Conservation (phyloP, 2,113 vertebrate genomes). For the Hepsetus odoe region DNA sequence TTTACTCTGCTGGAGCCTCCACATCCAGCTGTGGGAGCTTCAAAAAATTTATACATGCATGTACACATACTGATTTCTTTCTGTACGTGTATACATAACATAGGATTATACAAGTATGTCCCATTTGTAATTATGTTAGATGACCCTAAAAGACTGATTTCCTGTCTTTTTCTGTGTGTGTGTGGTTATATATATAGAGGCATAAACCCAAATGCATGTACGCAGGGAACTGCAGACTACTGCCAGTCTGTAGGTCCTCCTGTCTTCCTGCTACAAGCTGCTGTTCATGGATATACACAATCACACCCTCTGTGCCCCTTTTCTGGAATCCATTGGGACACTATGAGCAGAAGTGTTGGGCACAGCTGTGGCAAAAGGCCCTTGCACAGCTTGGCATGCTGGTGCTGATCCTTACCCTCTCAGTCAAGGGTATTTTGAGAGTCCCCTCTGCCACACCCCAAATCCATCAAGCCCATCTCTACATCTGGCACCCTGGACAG, state of each 20-base stretch:
- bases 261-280: slow-evolving; percentile 44
- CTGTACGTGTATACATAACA: background rate
- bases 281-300: slow-evolving; percentile 37
- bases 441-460: slow-evolving; percentile 26
- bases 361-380: slow-evolving; percentile 68
- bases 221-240: slow-evolving; percentile 64
- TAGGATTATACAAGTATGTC: too few relatives aligned
- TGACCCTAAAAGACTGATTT: too few relatives aligned
- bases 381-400: slow-evolving; percentile 53
- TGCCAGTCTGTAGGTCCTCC: slow-evolving; percentile 57
- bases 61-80: background rate
- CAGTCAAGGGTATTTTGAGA: slow-evolving; percentile 56
- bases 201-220: slow-evolving; percentile 59
- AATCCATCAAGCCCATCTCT: slow-evolving; percentile 37
- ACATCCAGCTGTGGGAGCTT: slow-evolving; percentile 60
- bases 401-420: slow-evolving; percentile 47
- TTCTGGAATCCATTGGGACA: slow-evolving; percentile 58
- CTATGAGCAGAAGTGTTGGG: slow-evolving; percentile 56
- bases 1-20: slow-evolving; percentile 57
- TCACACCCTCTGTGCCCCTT: slow-evolving; percentile 42
- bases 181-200: too few relatives aligned
- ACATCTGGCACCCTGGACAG: slow-evolving; percentile 31
- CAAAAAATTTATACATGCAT: background rate
- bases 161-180: too few relatives aligned
- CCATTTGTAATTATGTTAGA: too few relatives aligned